Conservation (phyloP, 2,888 invertebrate genomes). For the Perizoma affinitatum region DNA sequence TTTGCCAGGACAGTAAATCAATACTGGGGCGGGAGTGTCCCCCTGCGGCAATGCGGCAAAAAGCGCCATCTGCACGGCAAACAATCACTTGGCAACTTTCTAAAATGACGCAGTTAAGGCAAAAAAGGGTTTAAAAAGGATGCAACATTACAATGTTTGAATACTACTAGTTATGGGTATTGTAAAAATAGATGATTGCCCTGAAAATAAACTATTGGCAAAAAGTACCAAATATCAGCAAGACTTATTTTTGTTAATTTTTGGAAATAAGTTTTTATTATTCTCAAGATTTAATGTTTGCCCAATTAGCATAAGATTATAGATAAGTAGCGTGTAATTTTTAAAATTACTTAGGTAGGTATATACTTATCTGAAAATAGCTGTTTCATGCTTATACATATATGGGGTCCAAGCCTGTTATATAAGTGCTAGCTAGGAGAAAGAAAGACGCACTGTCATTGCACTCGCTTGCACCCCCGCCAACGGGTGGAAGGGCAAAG, state of each 20-base stretch:
- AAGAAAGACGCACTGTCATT: conserved; percentile 8
- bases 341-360: too few species aligned
- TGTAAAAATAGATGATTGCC: too few species aligned
- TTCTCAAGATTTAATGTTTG: too few species aligned
- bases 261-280: too few species aligned
- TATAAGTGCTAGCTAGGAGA: neutral
- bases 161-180: too few species aligned
- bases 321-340: too few species aligned
- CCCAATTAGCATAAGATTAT: too few species aligned
- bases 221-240: too few species aligned
- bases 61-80: conserved; percentile 13
- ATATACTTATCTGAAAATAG: neutral
- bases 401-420: conserved; percentile 4
- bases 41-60: neutral
- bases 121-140: neutral
- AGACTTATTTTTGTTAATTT: too few species aligned
- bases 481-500: neutral
- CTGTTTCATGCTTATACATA: neutral
- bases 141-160: too few species aligned
- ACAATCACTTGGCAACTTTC: neutral
- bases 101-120: conserved; percentile 5
- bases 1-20: conserved; percentile 10
- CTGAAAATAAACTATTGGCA: too few species aligned
- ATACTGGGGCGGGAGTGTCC: conserved; percentile 13
- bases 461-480: conserved; percentile 10